Conservation (phyloP, 2,888 invertebrate genomes). For the Strigamia maritima region DNA sequence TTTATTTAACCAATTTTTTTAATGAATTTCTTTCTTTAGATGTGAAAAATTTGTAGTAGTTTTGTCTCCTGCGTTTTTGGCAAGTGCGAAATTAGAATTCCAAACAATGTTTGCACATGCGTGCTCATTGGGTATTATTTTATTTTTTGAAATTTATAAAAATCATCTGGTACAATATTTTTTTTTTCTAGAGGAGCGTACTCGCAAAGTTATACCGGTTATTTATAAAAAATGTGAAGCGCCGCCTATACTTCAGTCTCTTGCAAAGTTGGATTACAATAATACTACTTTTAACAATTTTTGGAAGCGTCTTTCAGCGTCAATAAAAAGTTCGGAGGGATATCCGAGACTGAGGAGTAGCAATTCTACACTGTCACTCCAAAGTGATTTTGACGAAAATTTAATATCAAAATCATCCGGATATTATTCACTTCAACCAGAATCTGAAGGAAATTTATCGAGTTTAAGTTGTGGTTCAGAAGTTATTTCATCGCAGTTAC, state of each 20-base stretch:
- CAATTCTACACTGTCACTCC: neutral
- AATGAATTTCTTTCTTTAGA: slow-evolving; percentile 2
- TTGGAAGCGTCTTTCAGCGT: neutral
- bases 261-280: slow-evolving; percentile 17
- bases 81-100: neutral
- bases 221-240: slow-evolving; percentile 3
- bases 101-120: slow-evolving; percentile 30
- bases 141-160: neutral
- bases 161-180: neutral
- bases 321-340: neutral
- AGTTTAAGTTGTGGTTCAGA: neutral
- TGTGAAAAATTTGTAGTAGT: slow-evolving; percentile 1
- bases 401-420: neutral
- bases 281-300: neutral
- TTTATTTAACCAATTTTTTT: too few relatives aligned
- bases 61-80: slow-evolving; percentile 21
- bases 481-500: neutral
- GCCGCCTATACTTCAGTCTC: neutral
- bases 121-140: neutral
- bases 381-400: neutral
- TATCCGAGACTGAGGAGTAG: neutral
- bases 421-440: neutral
- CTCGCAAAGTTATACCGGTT: slow-evolving; percentile 2
- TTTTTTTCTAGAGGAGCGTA: slow-evolving; percentile 6
- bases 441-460: neutral